Evolutionary conservation across 2,888 invertebrate genomes (phyloP).

Genomic region (Limnephilus lunatus): DNA sequence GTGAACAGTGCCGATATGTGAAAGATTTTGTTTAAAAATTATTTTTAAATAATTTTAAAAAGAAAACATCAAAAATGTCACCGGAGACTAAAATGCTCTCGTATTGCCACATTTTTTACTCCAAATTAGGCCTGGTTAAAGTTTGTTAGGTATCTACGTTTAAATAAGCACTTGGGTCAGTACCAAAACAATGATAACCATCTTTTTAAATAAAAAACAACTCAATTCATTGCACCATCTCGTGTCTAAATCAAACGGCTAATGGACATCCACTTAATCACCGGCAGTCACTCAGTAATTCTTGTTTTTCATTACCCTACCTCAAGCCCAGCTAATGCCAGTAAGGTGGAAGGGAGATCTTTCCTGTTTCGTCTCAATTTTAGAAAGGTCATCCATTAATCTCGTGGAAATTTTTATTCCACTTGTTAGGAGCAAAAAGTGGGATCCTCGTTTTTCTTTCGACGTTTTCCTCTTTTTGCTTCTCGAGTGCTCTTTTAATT

Average conservation of each 20-base stretch:
- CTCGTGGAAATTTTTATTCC: slow-evolving; percentile 36
- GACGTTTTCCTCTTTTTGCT: slow-evolving; percentile 41
- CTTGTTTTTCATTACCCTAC: not conserved
- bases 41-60: too few relatives aligned
- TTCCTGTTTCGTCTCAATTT: slow-evolving; percentile 24
- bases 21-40: too few relatives aligned
- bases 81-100: too few relatives aligned
- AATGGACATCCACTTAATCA: not conserved
- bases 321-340: not conserved
- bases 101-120: too few relatives aligned
- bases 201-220: not conserved
- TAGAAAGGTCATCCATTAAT: slow-evolving; percentile 26
- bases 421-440: slow-evolving; percentile 33
- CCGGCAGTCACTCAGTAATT: not conserved
- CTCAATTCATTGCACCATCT: not conserved
- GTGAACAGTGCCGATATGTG: too few relatives aligned
- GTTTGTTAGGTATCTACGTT: too few relatives aligned
- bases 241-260: not conserved
- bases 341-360: not conserved
- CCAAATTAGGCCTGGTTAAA: too few relatives aligned
- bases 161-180: too few relatives aligned
- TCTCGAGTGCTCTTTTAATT: slow-evolving; percentile 62
- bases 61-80: too few relatives aligned
- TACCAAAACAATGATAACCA: too few relatives aligned
- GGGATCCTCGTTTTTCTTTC: slow-evolving; percentile 36